A percentile compares a stretch with the other conserved stretches of the same genome.
phyloP scores from a whole-genome alignment of 23 tunicate genomes.

The Aplidium turbinatum region DNA sequence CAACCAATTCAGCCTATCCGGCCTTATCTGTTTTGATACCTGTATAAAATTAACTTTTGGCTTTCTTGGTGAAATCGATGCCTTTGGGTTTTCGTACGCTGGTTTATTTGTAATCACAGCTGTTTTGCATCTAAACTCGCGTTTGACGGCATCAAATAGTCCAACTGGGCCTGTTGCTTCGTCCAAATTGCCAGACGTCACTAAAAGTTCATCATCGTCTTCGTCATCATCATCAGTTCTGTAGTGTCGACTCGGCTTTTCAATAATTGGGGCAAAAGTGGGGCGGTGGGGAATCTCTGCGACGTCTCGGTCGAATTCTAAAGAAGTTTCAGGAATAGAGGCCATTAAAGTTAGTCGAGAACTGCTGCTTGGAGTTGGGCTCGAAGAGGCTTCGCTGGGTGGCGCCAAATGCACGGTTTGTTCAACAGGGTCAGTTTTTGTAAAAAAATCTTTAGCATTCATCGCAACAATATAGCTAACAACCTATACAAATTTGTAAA shows the following conservation, averaged over 20 bases:
- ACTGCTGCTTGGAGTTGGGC: slow-evolving; percentile 57
- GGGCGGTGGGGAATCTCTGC: neutral
- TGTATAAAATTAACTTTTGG: slow-evolving; percentile 81
- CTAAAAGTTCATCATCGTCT: slow-evolving; percentile 65
- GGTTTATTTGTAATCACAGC: slow-evolving; percentile 81
- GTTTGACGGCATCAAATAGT: slow-evolving; percentile 79
- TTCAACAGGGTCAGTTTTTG: too few species aligned
- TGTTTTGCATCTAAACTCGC: slow-evolving; percentile 86
- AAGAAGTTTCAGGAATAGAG: slow-evolving; percentile 40
- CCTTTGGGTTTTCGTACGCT: slow-evolving; percentile 59
- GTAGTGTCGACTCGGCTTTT: slow-evolving; percentile 15
- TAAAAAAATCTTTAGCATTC: too few species aligned
- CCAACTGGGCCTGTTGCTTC: slow-evolving; percentile 36
- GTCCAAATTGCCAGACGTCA: slow-evolving; percentile 50
- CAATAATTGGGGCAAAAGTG: slow-evolving; percentile 31
- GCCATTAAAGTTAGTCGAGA: slow-evolving; percentile 48
- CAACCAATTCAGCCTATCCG: too few species aligned
- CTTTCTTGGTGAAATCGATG: slow-evolving; percentile 26
- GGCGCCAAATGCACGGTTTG: too few species aligned
- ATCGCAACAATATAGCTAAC: too few species aligned
- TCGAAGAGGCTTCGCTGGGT: slow-evolving; percentile 30
- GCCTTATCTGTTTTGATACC: too few species aligned
- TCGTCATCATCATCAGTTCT: slow-evolving; percentile 51
- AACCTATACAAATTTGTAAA: too few species aligned
- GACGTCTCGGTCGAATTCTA: too few species aligned